These are phyloP conservation scores for Aphelenchoides fujianensis DNA, from an alignment of 1,140 invertebrate species.

Conservation along the genomic window DNA sequence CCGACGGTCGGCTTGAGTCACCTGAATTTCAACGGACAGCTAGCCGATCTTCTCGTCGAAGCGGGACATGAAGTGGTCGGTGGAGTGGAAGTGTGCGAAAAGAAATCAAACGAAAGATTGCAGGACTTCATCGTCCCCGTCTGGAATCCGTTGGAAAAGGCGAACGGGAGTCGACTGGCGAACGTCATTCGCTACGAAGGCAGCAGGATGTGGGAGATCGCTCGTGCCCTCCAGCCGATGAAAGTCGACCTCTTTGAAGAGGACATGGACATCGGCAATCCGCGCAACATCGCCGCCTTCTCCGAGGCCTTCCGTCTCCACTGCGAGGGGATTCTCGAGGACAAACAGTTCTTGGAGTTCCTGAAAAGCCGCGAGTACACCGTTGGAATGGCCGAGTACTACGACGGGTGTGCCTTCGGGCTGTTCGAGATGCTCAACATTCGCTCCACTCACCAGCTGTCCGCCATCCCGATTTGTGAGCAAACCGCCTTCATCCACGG, in stretches of 20 bases:
- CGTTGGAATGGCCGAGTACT: not conserved
- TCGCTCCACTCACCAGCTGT: not conserved
- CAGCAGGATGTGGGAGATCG: not conserved
- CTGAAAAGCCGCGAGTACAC: not conserved
- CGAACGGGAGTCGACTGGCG: not conserved
- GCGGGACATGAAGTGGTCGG: conserved; percentile 13
- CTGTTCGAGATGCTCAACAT: not conserved
- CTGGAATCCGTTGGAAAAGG: not conserved
- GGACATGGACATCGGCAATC: not conserved
- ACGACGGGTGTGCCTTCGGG: conserved; percentile 3
- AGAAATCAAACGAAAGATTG: too few relatives aligned
- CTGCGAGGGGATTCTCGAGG: not conserved
- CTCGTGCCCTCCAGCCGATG: not conserved
- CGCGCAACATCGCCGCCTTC: not conserved
- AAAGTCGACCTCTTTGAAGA: not conserved
- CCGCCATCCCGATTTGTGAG: not conserved
- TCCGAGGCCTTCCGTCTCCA: not conserved
- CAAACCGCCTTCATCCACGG: not conserved
- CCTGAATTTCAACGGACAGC: not conserved
- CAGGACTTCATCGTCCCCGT: conserved; percentile 6
- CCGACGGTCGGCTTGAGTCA: conserved; percentile 3
- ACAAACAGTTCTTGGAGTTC: not conserved
- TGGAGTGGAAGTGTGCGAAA: too few relatives aligned
- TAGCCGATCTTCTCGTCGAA: not conserved
- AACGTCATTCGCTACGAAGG: conserved; percentile 12